Percentiles rank a stretch among this genome's conserved stretches.
Conservation (phyloP, 2,888 invertebrate species). For the Spicauda simplicius region DNA sequence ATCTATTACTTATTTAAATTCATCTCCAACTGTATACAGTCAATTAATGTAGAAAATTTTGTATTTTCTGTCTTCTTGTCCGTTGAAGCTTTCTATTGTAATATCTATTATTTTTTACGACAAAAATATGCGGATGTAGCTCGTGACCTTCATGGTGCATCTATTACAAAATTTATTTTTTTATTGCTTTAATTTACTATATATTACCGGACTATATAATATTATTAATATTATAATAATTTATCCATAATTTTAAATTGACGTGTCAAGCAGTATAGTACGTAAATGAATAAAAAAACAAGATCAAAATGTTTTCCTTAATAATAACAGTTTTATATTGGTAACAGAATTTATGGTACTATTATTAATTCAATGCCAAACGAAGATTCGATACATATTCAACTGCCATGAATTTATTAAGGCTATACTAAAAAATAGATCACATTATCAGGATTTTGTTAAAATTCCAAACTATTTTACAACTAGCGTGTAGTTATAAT, state of each 20-base stretch:
- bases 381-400: slow-evolving; percentile 4
- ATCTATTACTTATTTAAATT: too few species aligned
- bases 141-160: too few species aligned
- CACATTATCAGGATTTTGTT: background rate
- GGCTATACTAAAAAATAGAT: background rate
- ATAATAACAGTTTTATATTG: slow-evolving; percentile 8
- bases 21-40: too few species aligned
- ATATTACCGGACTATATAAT: too few species aligned
- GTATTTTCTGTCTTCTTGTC: too few species aligned
- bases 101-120: too few species aligned
- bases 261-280: background rate
- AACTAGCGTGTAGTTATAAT: too few species aligned
- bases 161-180: too few species aligned
- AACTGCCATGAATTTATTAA: slow-evolving; percentile 3
- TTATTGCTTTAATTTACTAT: too few species aligned
- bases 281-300: background rate
- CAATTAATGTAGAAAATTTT: too few species aligned
- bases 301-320: slow-evolving; percentile 2
- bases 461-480: background rate
- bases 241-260: background rate
- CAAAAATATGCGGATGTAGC: too few species aligned
- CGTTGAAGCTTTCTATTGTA: too few species aligned
- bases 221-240: background rate
- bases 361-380: slow-evolving; percentile 15
- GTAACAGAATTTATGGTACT: background rate